Evolutionary conservation across 2,797 vertebrate genomes (phyloP).

Genomic region (Eulemur albifrons): DNA sequence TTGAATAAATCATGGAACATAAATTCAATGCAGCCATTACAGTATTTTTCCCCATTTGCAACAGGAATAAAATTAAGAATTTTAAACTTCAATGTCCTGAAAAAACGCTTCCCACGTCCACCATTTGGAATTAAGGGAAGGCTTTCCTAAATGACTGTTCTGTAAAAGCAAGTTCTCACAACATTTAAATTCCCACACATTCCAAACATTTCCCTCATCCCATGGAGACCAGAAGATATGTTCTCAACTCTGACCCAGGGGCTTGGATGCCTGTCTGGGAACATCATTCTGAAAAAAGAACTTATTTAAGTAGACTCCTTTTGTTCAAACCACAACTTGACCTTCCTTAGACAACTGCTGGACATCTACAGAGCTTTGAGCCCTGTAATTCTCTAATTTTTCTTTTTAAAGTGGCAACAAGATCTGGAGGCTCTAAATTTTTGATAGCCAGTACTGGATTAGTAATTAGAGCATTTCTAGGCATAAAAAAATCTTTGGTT

Average conservation of each 20-base stretch:
- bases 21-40: not conserved
- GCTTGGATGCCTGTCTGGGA: constrained; percentile 30
- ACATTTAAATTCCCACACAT: constrained; percentile 65
- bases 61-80: constrained; percentile 31
- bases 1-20: too few relatives aligned
- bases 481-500: constrained; percentile 18
- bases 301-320: constrained; percentile 15
- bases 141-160: constrained; percentile 35
- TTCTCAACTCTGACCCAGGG: constrained; percentile 41
- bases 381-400: constrained; percentile 28
- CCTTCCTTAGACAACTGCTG: not conserved
- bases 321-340: constrained; percentile 37
- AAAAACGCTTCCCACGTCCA: not conserved
- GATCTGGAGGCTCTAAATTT: not conserved
- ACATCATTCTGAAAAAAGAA: constrained; percentile 55
- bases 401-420: constrained; percentile 34
- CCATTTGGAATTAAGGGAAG: constrained; percentile 38
- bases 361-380: not conserved
- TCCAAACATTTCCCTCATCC: constrained; percentile 70
- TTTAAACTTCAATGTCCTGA: constrained; percentile 15
- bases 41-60: constrained; percentile 10
- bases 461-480: not conserved
- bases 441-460: not conserved
- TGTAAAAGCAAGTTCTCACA: constrained; percentile 59
- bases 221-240: constrained; percentile 58